Percentiles rank a stretch among this genome's conserved stretches.
Conservation (phyloP, 2,113 vertebrate genomes). For the Syngnathus floridae region DNA sequence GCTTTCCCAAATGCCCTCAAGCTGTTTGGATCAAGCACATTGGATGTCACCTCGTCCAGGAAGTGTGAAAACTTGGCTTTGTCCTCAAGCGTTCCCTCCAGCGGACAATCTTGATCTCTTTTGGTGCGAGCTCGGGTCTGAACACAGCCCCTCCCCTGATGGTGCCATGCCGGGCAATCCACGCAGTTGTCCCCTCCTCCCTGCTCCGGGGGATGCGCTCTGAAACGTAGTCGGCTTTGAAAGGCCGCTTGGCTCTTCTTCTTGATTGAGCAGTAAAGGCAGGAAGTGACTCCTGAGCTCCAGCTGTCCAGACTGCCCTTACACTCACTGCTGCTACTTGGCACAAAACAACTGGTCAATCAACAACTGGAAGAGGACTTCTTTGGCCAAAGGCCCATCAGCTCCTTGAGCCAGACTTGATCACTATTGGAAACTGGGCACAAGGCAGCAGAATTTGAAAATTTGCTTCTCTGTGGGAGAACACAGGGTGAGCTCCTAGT, state of each 20-base stretch:
- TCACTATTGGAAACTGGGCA: conserved; percentile 11
- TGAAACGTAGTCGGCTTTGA: conserved; percentile 34
- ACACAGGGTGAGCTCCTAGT: conserved; percentile 13
- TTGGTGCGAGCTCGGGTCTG: conserved; percentile 7
- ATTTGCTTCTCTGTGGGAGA: conserved; percentile 9
- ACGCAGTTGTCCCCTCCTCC: conserved; percentile 24
- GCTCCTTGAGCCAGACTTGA: conserved; percentile 42
- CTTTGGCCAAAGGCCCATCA: conserved; percentile 17
- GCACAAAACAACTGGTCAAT: conserved; percentile 38
- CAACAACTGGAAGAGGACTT: conserved; percentile 31
- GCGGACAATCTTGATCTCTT: conserved; percentile 44
- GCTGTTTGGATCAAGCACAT: conserved; percentile 72
- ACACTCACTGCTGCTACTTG: conserved; percentile 36
- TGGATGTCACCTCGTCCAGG: conserved; percentile 79
- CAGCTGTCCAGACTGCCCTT: conserved; percentile 30
- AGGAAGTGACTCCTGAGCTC: conserved; percentile 42
- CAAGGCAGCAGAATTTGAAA: conserved; percentile 3
- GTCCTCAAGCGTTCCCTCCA: conserved; percentile 66
- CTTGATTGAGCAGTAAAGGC: conserved; percentile 56
- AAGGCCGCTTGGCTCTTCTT: conserved; percentile 54
- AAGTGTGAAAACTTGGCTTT: conserved; percentile 83
- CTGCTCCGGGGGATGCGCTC: conserved; percentile 18
- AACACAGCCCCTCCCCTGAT: conserved; percentile 44
- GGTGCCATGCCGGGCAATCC: conserved; percentile 7
- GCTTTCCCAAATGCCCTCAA: conserved; percentile 64